phyloP scores from a whole-genome alignment of 2,888 invertebrate species.

The Mallateleia sp. region DNA sequence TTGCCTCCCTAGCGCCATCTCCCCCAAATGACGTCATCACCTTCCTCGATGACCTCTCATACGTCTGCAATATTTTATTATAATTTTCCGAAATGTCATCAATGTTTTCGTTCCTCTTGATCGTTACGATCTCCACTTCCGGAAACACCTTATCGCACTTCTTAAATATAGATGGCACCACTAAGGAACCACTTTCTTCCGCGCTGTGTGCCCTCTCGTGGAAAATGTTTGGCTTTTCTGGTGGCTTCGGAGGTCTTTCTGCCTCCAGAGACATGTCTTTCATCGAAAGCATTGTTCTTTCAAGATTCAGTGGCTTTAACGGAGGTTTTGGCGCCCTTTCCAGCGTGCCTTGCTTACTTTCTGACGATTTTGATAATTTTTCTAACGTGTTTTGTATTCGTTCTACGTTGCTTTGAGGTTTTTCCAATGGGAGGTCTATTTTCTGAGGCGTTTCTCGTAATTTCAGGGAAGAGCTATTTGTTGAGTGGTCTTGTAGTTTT shows the following conservation, averaged over 20 bases:
- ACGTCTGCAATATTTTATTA: constrained; percentile 61
- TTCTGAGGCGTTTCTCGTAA: no score
- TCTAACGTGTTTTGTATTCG: constrained; percentile 52
- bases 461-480: not conserved
- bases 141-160: constrained; percentile 64
- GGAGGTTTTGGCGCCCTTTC: constrained; percentile 44
- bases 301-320: not conserved
- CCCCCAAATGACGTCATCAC: constrained; percentile 56
- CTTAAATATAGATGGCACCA: constrained; percentile 46
- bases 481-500: constrained; percentile 27
- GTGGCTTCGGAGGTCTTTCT: constrained; percentile 23
- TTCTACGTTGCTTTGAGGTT: constrained; percentile 41
- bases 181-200: not conserved
- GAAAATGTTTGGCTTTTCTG: constrained; percentile 32
- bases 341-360: not conserved
- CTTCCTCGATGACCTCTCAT: constrained; percentile 68
- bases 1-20: constrained; percentile 22
- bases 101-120: constrained; percentile 54
- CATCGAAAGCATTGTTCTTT: constrained; percentile 4
- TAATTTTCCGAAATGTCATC: constrained; percentile 60
- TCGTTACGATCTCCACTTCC: constrained; percentile 66
- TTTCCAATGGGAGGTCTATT: constrained; percentile 1
- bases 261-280: not conserved
- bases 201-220: constrained; percentile 4
- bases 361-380: constrained; percentile 19